phyloP scores from a whole-genome alignment of 2,888 invertebrate genomes.

The Noctua janthe region DNA sequence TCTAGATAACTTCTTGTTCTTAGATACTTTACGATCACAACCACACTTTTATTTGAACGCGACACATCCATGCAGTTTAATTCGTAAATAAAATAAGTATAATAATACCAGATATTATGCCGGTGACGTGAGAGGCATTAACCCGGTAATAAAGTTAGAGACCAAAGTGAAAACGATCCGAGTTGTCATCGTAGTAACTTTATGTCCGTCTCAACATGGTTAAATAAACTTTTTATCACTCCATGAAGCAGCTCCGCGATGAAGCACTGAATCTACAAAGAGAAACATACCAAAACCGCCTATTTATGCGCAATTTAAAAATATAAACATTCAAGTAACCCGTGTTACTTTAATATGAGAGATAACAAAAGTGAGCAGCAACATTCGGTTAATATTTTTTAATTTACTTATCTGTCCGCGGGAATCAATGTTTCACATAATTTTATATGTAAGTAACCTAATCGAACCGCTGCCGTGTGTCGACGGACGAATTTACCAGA shows the following conservation, averaged over 20 bases:
- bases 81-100: conserved; percentile 71
- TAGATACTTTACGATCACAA: conserved; percentile 41
- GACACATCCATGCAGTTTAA: conserved; percentile 42
- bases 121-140: conserved; percentile 64
- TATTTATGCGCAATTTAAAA: conserved; percentile 65
- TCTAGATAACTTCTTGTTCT: conserved; percentile 54
- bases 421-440: conserved; percentile 84
- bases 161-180: conserved; percentile 82
- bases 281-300: conserved; percentile 65
- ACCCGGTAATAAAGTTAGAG: conserved; percentile 78
- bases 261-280: conserved; percentile 70
- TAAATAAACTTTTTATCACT: conserved; percentile 81
- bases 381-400: conserved; percentile 70
- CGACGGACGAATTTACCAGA: conserved; percentile 85
- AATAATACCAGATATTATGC: conserved; percentile 60
- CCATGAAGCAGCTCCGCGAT: conserved; percentile 62
- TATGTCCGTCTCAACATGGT: conserved; percentile 76
- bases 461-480: conserved; percentile 83
- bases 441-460: conserved; percentile 84
- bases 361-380: conserved; percentile 66
- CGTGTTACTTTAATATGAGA: conserved; percentile 62
- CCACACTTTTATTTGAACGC: conserved; percentile 27
- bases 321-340: conserved; percentile 61
- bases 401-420: conserved; percentile 74
- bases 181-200: conserved; percentile 84